Base-by-base conservation (phyloP, 2,888 invertebrate species). In the Alloplasta piceator region DNA sequence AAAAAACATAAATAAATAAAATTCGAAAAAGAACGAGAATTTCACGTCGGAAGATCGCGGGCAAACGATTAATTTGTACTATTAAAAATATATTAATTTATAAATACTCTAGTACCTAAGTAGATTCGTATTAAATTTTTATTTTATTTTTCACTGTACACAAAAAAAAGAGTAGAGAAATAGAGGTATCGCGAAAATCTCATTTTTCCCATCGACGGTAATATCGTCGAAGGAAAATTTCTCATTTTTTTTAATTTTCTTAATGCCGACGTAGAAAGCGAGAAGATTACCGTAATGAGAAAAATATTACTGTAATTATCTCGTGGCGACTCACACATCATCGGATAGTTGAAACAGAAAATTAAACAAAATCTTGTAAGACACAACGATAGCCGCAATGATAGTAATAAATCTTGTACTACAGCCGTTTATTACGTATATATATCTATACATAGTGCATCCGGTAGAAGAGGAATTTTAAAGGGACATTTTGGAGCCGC, bases 361-460 rank as follows among this genome's bases (percentile, higher is more conserved):
- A 56, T 43, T 41, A 6, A 16, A 56, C 39, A 71, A 46, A 72
- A 52, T 52, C 77, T 83, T 85, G 82, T 85, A 82, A 81, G 64
- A 74, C 79, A 72, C 78, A 79, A 72, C 73, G 66, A 82, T 83
- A 85, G 67, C 72, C 56, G 68, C 75, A 79, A 71, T 64, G 78
- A 70, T 83, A 71, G 66, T 77, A 84, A 85, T 88, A 85, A 86
- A 85, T 87, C 80, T 86, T 83, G 86, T 86, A 85, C 72, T 74
- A 82, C 74, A 83, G 80, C 85, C 86, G 83, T 82, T 84, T 82
- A 85, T 83, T 72, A 82, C 48, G 80, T 67, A 75, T 80, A 84
- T 70, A 56, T 48, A 63, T 41, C 46, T 26, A 26, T 26, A 3
- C 26, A 26, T 26, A 26, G 1, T 26, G 26, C 26, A 26, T 50